A percentile compares a stretch with the other conserved stretches of the same genome.
phyloP scores from a whole-genome alignment of 1,140 invertebrate species.

The Nephila pilipes region DNA sequence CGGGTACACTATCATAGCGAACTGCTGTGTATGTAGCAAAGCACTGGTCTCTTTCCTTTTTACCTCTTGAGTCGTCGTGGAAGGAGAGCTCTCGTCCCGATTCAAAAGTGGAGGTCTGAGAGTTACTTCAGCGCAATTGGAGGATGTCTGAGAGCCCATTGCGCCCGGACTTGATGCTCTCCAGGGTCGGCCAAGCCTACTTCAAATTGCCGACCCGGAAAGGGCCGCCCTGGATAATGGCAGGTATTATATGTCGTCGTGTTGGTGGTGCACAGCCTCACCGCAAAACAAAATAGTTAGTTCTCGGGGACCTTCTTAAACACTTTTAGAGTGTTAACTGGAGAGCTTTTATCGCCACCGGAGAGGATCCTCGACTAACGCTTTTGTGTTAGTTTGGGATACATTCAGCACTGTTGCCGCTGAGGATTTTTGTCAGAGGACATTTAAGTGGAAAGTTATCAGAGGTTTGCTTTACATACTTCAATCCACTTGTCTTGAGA shows the following conservation, averaged over 20 bases:
- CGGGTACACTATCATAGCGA: not conserved
- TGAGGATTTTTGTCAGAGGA: slow-evolving; percentile 1
- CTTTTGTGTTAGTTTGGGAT: slow-evolving; percentile 27
- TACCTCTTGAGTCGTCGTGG: slow-evolving; percentile 55
- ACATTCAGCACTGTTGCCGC: not conserved
- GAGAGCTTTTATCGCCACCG: slow-evolving; percentile 13
- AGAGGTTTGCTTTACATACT: not conserved
- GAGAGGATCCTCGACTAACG: slow-evolving; percentile 25
- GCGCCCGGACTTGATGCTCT: slow-evolving; percentile 62
- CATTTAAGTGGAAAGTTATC: not conserved
- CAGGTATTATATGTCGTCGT: slow-evolving; percentile 59
- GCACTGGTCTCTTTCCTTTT: slow-evolving; percentile 11
- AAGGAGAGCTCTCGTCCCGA: slow-evolving; percentile 59
- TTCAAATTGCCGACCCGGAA: slow-evolving; percentile 70
- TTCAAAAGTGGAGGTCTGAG: slow-evolving; percentile 68
- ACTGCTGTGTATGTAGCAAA: not conserved
- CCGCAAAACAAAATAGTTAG: slow-evolving; percentile 46
- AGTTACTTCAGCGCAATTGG: slow-evolving; percentile 73
- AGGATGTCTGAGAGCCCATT: slow-evolving; percentile 56
- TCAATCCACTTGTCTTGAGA: not conserved
- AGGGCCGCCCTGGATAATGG: slow-evolving; percentile 52
- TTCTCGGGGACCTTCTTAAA: slow-evolving; percentile 12
- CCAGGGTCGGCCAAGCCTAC: slow-evolving; percentile 65
- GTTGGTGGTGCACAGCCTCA: not conserved
- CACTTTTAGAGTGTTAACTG: slow-evolving; percentile 35